Evolutionary conservation across 2,797 vertebrate genomes (phyloP), one percentile per base, ranked within the genome.

Genomic region (Salmo trutta): DNA sequence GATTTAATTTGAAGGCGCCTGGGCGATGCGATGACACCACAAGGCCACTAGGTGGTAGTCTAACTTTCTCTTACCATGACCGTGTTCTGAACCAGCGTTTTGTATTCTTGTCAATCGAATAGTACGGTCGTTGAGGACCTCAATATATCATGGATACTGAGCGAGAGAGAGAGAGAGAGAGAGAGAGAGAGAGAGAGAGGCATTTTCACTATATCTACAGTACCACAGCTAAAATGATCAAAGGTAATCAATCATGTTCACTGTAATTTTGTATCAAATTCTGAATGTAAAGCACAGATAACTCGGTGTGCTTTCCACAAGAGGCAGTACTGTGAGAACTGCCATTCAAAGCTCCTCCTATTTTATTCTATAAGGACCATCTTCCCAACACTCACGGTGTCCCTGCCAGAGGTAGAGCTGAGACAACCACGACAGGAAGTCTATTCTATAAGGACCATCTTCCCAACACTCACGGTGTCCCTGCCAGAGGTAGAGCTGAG

Each of bases 1-100:
- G 33, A 5, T 33, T 5, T 33, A 33, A 33, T 33, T 33, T 36
- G 33, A 36, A 36, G 33, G 33, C 0, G 33, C 33, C 33, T 36
- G 33, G 33, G 4, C 7, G 16, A 7, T 78, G 82, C 73, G 64
- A 75, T 81, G 53, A 74, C 10, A 41, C 21, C 8, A 14, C 0
- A 3, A 5, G 2, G 74, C 89, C 93, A 91, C 90, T 92, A 92
- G 93, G 91, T 89, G 94, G 92, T 81, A 83, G 81, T 92, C 82
- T 89, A 81, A 73, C 86, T 85, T 51, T 88, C 88, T 79, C 78
- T 83, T 71, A 16, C 21, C 79, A 47, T 10, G 29, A 54, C 27
- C 41, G 21, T 27, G 66, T 29, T 24, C 53, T 36, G 33, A 72
- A 77, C 66, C 74, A 68, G 76, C 75, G 69, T 82, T 56, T 36